Percentiles rank a stretch among this genome's conserved stretches.
Evolutionary conservation across 1,140 invertebrate species (phyloP).

Genomic region (Lutraria rhynchaena): DNA sequence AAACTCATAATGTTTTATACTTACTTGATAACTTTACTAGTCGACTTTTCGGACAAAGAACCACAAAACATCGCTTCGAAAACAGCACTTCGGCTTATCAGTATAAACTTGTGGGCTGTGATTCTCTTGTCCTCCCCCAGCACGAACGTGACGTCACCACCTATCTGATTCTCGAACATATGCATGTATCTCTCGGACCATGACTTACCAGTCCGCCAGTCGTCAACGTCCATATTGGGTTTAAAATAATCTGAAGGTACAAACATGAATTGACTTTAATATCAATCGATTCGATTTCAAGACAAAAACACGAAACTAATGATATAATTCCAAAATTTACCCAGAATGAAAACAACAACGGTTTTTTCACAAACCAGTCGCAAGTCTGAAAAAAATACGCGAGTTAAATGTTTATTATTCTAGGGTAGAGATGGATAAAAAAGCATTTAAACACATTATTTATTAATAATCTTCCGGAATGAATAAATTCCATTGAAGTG

Average conservation of each 20-base stretch:
- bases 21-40: slow-evolving; percentile 37
- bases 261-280: too few relatives aligned
- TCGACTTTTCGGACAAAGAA: slow-evolving; percentile 48
- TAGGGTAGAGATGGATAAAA: too few relatives aligned
- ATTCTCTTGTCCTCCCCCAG: slow-evolving; percentile 37
- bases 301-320: slow-evolving; percentile 1
- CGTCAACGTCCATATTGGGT: slow-evolving; percentile 26
- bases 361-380: too few relatives aligned
- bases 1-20: too few relatives aligned
- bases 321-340: not conserved
- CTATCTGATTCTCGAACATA: slow-evolving; percentile 54
- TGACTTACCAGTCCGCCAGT: slow-evolving; percentile 40
- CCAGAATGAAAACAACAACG: not conserved
- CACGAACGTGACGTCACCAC: slow-evolving; percentile 52
- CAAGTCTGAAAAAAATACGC: too few relatives aligned
- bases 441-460: too few relatives aligned
- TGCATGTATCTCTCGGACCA: slow-evolving; percentile 43
- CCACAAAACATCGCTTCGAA: slow-evolving; percentile 68
- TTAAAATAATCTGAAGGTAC: slow-evolving; percentile 26
- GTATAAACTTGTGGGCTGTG: slow-evolving; percentile 66
- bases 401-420: too few relatives aligned
- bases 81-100: slow-evolving; percentile 67
- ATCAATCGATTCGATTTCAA: too few relatives aligned
- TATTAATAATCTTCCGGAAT: too few relatives aligned
- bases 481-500: too few relatives aligned